Evolutionary conservation across 2,888 invertebrate species (phyloP).

Genomic region (Melinopterus prodromus): DNA sequence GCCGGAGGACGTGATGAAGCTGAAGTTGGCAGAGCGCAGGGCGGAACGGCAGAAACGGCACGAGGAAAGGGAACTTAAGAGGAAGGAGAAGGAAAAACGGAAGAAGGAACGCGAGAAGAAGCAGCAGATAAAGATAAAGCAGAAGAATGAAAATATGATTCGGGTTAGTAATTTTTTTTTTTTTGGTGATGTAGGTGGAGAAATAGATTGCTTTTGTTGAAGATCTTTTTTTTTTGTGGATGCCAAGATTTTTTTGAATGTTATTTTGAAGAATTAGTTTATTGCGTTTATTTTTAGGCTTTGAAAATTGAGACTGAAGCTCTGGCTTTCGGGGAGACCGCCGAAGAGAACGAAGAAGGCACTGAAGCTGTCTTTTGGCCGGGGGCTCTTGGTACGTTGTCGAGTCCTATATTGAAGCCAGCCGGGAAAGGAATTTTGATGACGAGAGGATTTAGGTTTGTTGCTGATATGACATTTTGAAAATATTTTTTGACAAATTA

Average conservation of each 20-base stretch:
- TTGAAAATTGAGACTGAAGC: conserved; percentile 44
- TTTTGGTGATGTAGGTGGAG: not conserved
- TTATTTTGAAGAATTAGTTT: too few relatives aligned
- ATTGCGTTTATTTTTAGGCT: conserved; percentile 23
- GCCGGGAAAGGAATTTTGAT: conserved; percentile 67
- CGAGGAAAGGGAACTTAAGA: conserved; percentile 54
- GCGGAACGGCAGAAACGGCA: conserved; percentile 56
- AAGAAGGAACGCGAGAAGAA: conserved; percentile 56
- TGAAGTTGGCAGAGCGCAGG: conserved; percentile 53
- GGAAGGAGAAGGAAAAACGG: conserved; percentile 57
- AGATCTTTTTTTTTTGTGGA: conserved; percentile 20
- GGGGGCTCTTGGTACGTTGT: conserved; percentile 42
- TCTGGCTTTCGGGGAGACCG: conserved; percentile 43
- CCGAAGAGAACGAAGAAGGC: conserved; percentile 40
- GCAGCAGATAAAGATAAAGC: conserved; percentile 54
- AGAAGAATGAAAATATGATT: conserved; percentile 59
- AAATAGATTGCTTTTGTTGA: conserved; percentile 8
- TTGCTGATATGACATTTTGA: not conserved
- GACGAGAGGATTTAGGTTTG: conserved; percentile 59
- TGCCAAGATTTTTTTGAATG: too few relatives aligned
- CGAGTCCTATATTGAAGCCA: conserved; percentile 56
- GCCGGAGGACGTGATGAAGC: conserved; percentile 52
- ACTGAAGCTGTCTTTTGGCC: conserved; percentile 52
- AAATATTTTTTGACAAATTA: not conserved
- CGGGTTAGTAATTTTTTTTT: conserved; percentile 48